Percentiles rank a stretch among this genome's conserved stretches.
Evolutionary conservation across 2,797 vertebrate genomes (phyloP).

Genomic region (Chelmon rostratus): DNA sequence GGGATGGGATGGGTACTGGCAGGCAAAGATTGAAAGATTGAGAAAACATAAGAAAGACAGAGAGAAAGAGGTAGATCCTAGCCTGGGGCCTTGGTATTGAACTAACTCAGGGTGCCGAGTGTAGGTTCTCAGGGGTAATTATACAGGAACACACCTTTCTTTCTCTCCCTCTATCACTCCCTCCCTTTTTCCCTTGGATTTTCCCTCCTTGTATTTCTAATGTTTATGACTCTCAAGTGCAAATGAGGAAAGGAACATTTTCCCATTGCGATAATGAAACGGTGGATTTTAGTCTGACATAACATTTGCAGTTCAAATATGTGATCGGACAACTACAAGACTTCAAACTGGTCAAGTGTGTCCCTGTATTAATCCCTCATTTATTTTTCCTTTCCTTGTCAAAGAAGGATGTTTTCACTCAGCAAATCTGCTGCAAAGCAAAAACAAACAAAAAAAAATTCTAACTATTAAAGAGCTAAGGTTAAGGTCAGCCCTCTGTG

Average conservation of each 20-base stretch:
- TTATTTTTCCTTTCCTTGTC: neutral
- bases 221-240: conserved; percentile 8
- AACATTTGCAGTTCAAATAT: neutral
- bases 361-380: neutral
- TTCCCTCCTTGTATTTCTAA: neutral
- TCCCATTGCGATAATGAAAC: neutral
- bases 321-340: neutral
- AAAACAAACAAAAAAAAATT: neutral
- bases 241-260: conserved; percentile 16
- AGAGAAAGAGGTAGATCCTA: conserved; percentile 58
- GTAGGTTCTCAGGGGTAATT: conserved; percentile 62
- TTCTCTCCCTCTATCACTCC: neutral
- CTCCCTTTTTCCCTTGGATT: neutral
- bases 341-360: neutral
- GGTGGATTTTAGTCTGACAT: neutral
- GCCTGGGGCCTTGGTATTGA: conserved; percentile 64
- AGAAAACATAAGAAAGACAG: conserved; percentile 57
- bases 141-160: conserved; percentile 35
- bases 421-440: neutral
- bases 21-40: conserved; percentile 60
- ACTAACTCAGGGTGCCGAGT: conserved; percentile 48
- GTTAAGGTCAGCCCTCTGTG: neutral
- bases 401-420: neutral
- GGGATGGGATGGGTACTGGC: conserved; percentile 31
- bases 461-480: neutral